Conservation (phyloP, 2,888 invertebrate genomes). For the Creontiades dilutus region DNA sequence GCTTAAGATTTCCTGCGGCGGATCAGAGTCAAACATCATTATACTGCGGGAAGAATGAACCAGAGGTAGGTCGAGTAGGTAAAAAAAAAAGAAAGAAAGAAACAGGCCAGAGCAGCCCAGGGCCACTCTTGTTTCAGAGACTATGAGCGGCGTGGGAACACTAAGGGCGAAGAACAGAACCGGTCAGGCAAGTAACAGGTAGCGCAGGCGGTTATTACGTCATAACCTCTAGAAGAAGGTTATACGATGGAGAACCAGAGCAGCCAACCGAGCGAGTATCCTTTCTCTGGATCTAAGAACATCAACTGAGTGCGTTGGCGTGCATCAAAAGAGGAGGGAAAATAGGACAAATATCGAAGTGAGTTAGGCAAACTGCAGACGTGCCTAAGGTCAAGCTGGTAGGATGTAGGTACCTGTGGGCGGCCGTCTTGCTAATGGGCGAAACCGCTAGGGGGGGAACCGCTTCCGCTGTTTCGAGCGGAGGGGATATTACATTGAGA, state of each 20-base stretch:
- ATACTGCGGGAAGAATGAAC: slow-evolving; percentile 6
- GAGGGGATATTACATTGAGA: slow-evolving; percentile 25
- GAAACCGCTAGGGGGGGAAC: background rate
- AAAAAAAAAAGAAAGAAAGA: background rate
- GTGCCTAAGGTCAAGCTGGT: slow-evolving; percentile 40
- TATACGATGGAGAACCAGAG: background rate
- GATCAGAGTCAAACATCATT: slow-evolving; percentile 14
- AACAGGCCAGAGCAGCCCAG: background rate
- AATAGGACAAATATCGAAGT: slow-evolving; percentile 19
- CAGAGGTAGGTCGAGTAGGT: slow-evolving; percentile 34
- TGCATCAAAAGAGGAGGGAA: background rate
- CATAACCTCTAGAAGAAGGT: slow-evolving; percentile 66
- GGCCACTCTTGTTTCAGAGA: slow-evolving; percentile 63
- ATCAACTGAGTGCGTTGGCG: slow-evolving; percentile 26
- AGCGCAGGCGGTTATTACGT: slow-evolving; percentile 67
- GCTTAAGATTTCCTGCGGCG: slow-evolving; percentile 28
- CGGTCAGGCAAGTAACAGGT: slow-evolving; percentile 69
- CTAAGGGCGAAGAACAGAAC: slow-evolving; percentile 44
- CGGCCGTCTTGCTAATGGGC: slow-evolving; percentile 4
- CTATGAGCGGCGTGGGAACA: slow-evolving; percentile 67
- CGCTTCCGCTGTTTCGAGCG: background rate
- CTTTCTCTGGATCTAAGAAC: slow-evolving; percentile 15
- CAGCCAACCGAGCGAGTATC: background rate
- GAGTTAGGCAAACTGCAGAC: background rate
- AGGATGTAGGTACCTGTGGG: background rate